phyloP scores from a whole-genome alignment of 1,140 invertebrate species.

The Drosophila eugracilis region DNA sequence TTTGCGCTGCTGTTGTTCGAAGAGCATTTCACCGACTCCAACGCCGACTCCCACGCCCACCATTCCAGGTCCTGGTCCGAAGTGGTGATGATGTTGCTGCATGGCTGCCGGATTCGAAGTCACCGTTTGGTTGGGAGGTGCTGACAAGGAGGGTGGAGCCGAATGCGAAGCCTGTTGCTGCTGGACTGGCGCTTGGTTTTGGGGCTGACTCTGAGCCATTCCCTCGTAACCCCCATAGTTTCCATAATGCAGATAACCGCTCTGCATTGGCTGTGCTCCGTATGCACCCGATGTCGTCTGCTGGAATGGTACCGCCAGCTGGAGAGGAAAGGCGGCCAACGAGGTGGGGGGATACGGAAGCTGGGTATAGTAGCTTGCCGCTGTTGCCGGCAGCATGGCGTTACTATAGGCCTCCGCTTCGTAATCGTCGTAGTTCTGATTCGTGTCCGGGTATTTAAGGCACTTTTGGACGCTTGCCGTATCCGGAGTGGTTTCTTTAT shows the following conservation, averaged over 20 bases:
- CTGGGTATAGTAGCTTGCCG: conserved; percentile 74
- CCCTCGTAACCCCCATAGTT: conserved; percentile 66
- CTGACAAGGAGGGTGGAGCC: conserved; percentile 21
- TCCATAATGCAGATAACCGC: conserved; percentile 72
- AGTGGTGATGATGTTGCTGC: conserved; percentile 50
- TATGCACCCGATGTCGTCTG: conserved; percentile 49
- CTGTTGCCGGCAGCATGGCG: conserved; percentile 73
- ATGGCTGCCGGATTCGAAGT: conserved; percentile 25
- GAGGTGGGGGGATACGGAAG: conserved; percentile 64
- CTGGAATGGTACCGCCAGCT: conserved; percentile 76
- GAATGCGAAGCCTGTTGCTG: conserved; percentile 34
- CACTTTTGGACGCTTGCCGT: conserved; percentile 87
- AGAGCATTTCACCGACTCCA: conserved; percentile 68
- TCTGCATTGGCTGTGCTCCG: conserved; percentile 62
- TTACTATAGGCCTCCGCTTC: conserved; percentile 87
- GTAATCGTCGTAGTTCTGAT: conserved; percentile 85
- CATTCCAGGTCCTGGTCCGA: conserved; percentile 51
- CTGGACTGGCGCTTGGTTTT: conserved; percentile 7
- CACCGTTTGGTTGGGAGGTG: conserved; percentile 39
- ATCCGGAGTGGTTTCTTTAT: conserved; percentile 38
- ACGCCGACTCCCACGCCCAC: conserved; percentile 38
- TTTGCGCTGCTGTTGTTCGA: conserved; percentile 86
- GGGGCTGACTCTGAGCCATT: conserved; percentile 34
- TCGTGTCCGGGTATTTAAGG: conserved; percentile 87
- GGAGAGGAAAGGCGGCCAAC: conserved; percentile 68